Percentiles rank a stretch among this genome's conserved stretches.
Conservation (phyloP, 2,113 vertebrate species). For the Seriola dumerili region DNA sequence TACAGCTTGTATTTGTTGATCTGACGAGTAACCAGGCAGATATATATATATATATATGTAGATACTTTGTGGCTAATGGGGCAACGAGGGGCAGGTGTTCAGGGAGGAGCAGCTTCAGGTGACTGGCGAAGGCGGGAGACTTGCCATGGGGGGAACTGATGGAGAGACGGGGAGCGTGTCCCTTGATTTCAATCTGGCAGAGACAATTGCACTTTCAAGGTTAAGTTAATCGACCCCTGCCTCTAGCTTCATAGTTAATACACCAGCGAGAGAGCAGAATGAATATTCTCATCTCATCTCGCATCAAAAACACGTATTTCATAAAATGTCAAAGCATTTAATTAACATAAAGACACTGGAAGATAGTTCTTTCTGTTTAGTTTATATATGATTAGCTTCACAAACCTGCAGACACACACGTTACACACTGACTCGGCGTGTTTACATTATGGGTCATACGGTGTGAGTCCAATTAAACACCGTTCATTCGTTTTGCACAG, state of each 20-base stretch:
- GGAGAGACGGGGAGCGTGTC: neutral
- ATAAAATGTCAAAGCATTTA: too few species aligned
- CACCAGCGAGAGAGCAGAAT: too few species aligned
- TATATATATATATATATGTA: neutral
- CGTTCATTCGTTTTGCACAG: conserved; percentile 24
- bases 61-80: neutral
- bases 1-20: too few species aligned
- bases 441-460: conserved; percentile 46
- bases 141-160: neutral
- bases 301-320: too few species aligned
- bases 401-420: neutral
- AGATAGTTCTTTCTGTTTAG: neutral
- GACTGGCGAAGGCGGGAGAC: neutral
- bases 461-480: conserved; percentile 47
- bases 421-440: neutral
- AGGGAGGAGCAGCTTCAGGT: neutral
- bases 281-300: too few species aligned
- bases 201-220: neutral
- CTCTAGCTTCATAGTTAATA: too few species aligned
- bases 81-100: neutral
- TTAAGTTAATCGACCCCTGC: neutral
- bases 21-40: too few species aligned
- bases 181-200: neutral
- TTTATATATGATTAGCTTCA: neutral
- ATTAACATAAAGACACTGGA: neutral